Conservation (phyloP, 2,888 invertebrate species). For the Corbicula japonica region DNA sequence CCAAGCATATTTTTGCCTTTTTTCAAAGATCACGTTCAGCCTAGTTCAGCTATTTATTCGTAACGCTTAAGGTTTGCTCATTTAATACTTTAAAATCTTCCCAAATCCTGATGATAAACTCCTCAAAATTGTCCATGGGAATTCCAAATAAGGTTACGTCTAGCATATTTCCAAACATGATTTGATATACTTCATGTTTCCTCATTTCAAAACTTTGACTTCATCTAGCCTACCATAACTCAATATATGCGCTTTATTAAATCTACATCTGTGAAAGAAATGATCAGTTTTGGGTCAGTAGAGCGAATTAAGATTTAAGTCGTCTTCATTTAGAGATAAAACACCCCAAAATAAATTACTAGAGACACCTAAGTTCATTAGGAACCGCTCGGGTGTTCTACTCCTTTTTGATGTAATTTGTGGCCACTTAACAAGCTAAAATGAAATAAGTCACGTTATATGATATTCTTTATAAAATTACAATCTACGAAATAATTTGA, state of each 20-base stretch:
- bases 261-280: slow-evolving; percentile 59
- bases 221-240: slow-evolving; percentile 60
- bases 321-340: slow-evolving; percentile 48
- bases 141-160: slow-evolving; percentile 60
- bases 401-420: slow-evolving; percentile 65
- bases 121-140: slow-evolving; percentile 63
- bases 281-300: slow-evolving; percentile 44
- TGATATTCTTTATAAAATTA: slow-evolving; percentile 78
- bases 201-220: slow-evolving; percentile 60
- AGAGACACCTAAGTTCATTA: slow-evolving; percentile 66
- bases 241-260: slow-evolving; percentile 54
- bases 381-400: slow-evolving; percentile 54
- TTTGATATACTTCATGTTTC: slow-evolving; percentile 61
- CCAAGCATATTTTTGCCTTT: no score
- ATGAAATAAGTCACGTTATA: slow-evolving; percentile 75
- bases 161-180: slow-evolving; percentile 52
- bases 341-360: slow-evolving; percentile 54
- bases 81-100: slow-evolving; percentile 31
- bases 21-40: no score
- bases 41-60: no score
- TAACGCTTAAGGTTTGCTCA: slow-evolving; percentile 13
- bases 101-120: slow-evolving; percentile 49
- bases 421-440: slow-evolving; percentile 65
- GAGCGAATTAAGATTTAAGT: slow-evolving; percentile 46
- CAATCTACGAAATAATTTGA: slow-evolving; percentile 72